Conservation (phyloP, 2,888 invertebrate species). For the Troides aeacus region DNA sequence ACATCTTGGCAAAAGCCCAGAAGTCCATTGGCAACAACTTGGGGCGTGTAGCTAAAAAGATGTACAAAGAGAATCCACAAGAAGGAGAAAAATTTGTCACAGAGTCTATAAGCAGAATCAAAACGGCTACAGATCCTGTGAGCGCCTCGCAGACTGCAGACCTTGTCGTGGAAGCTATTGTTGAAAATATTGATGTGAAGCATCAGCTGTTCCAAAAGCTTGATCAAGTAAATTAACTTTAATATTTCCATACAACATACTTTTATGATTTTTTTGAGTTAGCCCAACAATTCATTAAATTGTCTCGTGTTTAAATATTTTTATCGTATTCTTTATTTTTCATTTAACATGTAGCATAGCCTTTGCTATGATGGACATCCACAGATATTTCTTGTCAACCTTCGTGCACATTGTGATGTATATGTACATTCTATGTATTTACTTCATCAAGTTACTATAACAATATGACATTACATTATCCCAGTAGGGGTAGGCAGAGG, state of each 20-base stretch:
- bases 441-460: no score
- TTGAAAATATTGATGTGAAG: conserved; percentile 89
- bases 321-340: no score
- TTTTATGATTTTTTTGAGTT: neutral
- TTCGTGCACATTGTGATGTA: no score
- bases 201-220: conserved; percentile 87
- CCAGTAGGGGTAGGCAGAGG: no score
- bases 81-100: conserved; percentile 84
- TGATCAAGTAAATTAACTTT: conserved; percentile 78
- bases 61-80: conserved; percentile 83
- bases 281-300: neutral
- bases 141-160: conserved; percentile 84
- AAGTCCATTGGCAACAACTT: conserved; percentile 85
- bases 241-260: neutral
- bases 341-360: no score
- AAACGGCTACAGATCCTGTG: conserved; percentile 80
- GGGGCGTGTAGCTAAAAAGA: conserved; percentile 88
- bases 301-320: neutral
- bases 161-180: conserved; percentile 91
- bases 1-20: conserved; percentile 86
- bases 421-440: no score
- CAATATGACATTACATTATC: no score
- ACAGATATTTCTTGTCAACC: no score
- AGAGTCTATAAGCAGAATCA: conserved; percentile 82
- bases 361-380: no score